Conservation (phyloP, 2,888 invertebrate genomes). For the Sericinus montela region DNA sequence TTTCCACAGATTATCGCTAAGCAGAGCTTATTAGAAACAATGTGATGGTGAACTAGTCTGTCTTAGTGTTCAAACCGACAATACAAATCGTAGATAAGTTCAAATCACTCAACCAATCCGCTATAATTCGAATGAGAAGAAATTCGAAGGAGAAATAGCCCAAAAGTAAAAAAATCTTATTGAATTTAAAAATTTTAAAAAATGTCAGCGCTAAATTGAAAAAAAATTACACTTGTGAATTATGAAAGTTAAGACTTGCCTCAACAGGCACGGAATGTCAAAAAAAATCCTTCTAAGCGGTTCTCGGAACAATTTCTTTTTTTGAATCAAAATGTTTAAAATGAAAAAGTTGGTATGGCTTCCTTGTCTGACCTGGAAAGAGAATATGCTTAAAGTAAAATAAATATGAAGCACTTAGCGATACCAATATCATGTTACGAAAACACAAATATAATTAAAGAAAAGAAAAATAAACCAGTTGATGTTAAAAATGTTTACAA, state of each 20-base stretch:
- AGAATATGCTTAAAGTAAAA: neutral
- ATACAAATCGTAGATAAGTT: too few species aligned
- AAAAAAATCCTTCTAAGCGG: constrained; percentile 11
- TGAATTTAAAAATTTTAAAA: constrained; percentile 27
- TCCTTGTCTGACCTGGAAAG: constrained; percentile 1
- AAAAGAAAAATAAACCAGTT: neutral
- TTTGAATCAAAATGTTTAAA: constrained; percentile 2
- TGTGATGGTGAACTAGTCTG: too few species aligned
- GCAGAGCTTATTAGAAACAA: too few species aligned
- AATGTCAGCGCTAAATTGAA: constrained; percentile 19
- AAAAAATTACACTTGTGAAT: constrained; percentile 16
- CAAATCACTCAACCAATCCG: too few species aligned
- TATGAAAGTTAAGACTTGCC: constrained; percentile 15
- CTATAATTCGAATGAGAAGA: too few species aligned
- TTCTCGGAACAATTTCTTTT: constrained; percentile 8
- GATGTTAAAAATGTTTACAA: too few species aligned
- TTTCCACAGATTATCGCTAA: too few species aligned
- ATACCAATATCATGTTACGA: constrained; percentile 26
- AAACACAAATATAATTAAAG: constrained; percentile 11
- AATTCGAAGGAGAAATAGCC: constrained; percentile 23
- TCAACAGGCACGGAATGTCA: constrained; percentile 2
- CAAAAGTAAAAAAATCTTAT: constrained; percentile 23
- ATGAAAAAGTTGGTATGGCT: constrained; percentile 1
- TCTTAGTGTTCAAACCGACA: too few species aligned
- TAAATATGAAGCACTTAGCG: constrained; percentile 28